Evolutionary conservation across 2,797 vertebrate species (phyloP), one percentile per base, ranked within the genome.

Genomic region (Austrolebias charrua): DNA sequence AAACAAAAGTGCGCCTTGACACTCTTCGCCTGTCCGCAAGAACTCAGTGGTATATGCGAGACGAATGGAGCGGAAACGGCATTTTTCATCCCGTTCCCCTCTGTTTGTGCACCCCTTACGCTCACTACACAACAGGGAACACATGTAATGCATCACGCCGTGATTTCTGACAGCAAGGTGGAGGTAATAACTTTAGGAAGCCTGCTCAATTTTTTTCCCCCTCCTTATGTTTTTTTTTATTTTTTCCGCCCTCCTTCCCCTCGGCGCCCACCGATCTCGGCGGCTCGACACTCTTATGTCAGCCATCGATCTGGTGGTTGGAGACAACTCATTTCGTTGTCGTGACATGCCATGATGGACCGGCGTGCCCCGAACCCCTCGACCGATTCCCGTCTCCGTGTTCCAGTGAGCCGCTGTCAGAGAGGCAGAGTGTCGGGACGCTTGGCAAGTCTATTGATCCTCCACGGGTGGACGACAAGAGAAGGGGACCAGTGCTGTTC

Each of bases 321-420:
- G 90, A 95, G 95, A 97, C 96, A 95, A 96, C 95, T 98, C 94
- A 97, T 98, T 98, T 95, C 92, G 94, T 93, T 93, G 92, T 90
- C 81, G 84, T 94, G 95, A 95, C 95, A 94, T 85, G 88, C 87
- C 89, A 92, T 96, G 94, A 96, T 95, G 95, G 95, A 97, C 84
- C 79, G 74, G 72, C 66, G 75, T 54, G 60, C 80, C 78, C 82
- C 13, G 28, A 71, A 88, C 82, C 78, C 84, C 79, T 71, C 33
- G 72, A 82, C 86, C 91, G 91, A 92, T 94, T 94, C 89, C 91
- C 90, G 91, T 92, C 92, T 93, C 92, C 90, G 69, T 12, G 74
- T 93, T 92, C 94, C 94, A 87, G 91, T 92, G 89, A 90, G 86
- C 90, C 91, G 90, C 66, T 47, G 75, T 69, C 71, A 38, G 71